A percentile compares a stretch with the other conserved stretches of the same genome.
Evolutionary conservation across 1,140 invertebrate species (phyloP).

Genomic region (Leptestheria dahalacensis): DNA sequence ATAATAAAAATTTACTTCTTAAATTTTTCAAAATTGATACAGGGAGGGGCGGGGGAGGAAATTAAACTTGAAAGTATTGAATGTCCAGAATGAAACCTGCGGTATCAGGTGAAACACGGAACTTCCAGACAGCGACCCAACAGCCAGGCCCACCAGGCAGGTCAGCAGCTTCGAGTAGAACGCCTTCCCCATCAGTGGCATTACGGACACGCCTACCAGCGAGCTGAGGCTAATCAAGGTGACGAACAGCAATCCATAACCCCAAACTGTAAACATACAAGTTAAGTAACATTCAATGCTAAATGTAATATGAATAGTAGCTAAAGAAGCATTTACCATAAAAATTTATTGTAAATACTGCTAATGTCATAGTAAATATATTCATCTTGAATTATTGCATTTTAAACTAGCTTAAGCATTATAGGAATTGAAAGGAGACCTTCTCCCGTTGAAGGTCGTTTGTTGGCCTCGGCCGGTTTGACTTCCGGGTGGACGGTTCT

Average conservation of each 20-base stretch:
- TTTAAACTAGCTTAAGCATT: too few relatives aligned
- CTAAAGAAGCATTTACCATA: neutral
- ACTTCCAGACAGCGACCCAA: constrained; percentile 45
- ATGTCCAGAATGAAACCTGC: constrained; percentile 29
- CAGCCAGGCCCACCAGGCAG: constrained; percentile 43
- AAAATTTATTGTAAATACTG: neutral
- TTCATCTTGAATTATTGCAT: neutral
- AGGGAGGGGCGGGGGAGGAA: neutral
- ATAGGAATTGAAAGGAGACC: neutral
- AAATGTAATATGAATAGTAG: neutral
- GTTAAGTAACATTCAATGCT: too few relatives aligned
- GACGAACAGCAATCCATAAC: constrained; percentile 41
- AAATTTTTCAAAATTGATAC: neutral
- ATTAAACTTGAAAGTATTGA: neutral
- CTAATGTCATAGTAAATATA: neutral
- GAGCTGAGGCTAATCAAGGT: constrained; percentile 45
- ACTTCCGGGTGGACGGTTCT: neutral
- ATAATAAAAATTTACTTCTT: neutral
- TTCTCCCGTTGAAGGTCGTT: neutral
- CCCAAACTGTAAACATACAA: constrained; percentile 38
- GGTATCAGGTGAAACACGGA: constrained; percentile 46
- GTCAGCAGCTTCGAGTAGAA: constrained; percentile 42
- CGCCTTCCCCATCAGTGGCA: constrained; percentile 43
- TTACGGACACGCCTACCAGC: constrained; percentile 39
- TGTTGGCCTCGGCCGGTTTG: neutral